These are phyloP conservation scores for Hemithea aestivaria DNA, from an alignment of 2,888 invertebrate genomes.

Conservation along the genomic window DNA sequence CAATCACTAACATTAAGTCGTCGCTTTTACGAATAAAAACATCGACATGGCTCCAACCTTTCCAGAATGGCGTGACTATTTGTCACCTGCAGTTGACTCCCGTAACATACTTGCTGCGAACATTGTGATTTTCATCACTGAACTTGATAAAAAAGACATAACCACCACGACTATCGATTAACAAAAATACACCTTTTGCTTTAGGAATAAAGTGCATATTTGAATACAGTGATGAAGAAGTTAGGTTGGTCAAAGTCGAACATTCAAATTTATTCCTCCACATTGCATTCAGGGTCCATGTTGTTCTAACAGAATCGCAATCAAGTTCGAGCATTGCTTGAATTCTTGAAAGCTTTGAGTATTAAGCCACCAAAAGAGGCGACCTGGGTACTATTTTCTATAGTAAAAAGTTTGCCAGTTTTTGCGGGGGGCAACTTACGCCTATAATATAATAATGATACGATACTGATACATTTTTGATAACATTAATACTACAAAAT, in stretches of 20 bases:
- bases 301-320: conserved; percentile 65
- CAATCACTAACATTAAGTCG: conserved; percentile 71
- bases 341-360: conserved; percentile 48
- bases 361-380: too few species aligned
- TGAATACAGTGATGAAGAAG: conserved; percentile 2
- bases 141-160: conserved; percentile 33
- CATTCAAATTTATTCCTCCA: conserved; percentile 58
- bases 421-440: too few species aligned
- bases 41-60: conserved; percentile 71
- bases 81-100: conserved; percentile 76
- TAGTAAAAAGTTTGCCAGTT: too few species aligned
- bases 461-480: too few species aligned
- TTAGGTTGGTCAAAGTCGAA: conserved; percentile 20
- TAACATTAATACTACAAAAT: too few species aligned
- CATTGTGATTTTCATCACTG: conserved; percentile 71
- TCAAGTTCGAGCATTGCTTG: conserved; percentile 63
- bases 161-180: conserved; percentile 13
- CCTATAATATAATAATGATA: too few species aligned
- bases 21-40: conserved; percentile 69
- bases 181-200: conserved; percentile 27
- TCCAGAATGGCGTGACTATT: conserved; percentile 73
- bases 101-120: conserved; percentile 67
- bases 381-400: too few species aligned
- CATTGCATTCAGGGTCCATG: conserved; percentile 59
- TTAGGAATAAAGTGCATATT: conserved; percentile 24